Evolutionary conservation across 2,797 vertebrate species (phyloP), one percentile per base, ranked within the genome.

Genomic region (Etheostoma perlongum): DNA sequence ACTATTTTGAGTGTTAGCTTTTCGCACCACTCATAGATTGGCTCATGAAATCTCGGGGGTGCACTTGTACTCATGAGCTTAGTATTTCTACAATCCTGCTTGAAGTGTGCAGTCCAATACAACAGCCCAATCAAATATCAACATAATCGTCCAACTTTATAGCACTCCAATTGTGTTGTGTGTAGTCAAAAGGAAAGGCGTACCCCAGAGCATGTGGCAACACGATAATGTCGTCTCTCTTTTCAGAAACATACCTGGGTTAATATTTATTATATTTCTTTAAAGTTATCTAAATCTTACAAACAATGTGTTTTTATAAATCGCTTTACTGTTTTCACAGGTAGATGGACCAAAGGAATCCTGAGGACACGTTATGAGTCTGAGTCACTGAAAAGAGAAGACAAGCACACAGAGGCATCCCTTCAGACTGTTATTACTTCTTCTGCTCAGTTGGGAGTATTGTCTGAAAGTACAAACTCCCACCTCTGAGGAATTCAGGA

Each of bases 401-500:
- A 88, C 61, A 60, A 91, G 80, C 86, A 82, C 86, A 82, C 83
- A 78, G 58, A 78, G 61, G 30, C 66, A 40, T 73, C 68, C 36
- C 58, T 40, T 72, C 68, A 73, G 85, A 85, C 84, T 79, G 46
- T 86, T 85, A 78, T 67, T 67, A 66, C 60, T 36, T 44, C 67
- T 62, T 77, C 74, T 57, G 57, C 76, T 78, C 46, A 27, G 46
- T 27, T 47, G 63, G 68, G 78, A 83, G 49, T 71, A 74, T 70
- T 52, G 57, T 79, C 74, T 86, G 48, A 85, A 68, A 86, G 74
- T 48, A 76, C 67, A 44, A 36, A 89, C 82, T 91, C 85, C 86
- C 83, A 80, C 76, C 70, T 71, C 74, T 71, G 73, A 93, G 84
- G 90, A 94, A 91, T 92, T 92, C 75, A 80, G 82, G 63, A 82